Conservation (phyloP, 2,113 vertebrate genomes). For the Hystrix cristata region DNA sequence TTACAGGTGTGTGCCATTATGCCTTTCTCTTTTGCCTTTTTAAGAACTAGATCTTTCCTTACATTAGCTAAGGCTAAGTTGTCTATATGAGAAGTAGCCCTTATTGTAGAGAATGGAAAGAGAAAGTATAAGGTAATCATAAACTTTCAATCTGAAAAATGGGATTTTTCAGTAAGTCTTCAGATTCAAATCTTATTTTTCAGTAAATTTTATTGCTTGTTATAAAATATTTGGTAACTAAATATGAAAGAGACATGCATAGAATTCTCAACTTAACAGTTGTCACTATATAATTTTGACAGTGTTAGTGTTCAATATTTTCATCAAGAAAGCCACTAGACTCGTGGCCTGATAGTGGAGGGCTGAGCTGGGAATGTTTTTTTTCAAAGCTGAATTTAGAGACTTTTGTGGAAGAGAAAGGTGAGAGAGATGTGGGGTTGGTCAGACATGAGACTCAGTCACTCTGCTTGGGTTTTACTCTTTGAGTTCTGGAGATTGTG, state of each 20-base stretch:
- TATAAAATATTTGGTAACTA: background rate
- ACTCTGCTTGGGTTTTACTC: background rate
- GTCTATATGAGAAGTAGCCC: background rate
- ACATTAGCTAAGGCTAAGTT: background rate
- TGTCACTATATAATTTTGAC: background rate
- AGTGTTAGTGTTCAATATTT: background rate
- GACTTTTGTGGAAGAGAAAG: background rate
- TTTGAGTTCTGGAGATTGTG: background rate
- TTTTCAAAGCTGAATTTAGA: background rate
- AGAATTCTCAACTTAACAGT: background rate
- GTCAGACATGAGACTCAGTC: background rate
- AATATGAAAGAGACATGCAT: background rate
- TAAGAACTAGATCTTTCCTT: background rate
- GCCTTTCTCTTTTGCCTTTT: background rate
- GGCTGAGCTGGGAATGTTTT: background rate
- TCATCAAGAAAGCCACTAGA: background rate
- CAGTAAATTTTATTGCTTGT: background rate
- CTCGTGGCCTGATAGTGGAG: background rate
- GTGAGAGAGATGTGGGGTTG: background rate
- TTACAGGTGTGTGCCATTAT: background rate
- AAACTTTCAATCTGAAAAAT: slow-evolving; percentile 17
- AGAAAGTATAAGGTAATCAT: background rate
- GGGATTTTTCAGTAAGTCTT: background rate
- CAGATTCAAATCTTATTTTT: background rate
- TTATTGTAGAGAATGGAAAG: background rate